Base-by-base conservation (phyloP, 2,113 vertebrate species). In the Gadus macrocephalus region DNA sequence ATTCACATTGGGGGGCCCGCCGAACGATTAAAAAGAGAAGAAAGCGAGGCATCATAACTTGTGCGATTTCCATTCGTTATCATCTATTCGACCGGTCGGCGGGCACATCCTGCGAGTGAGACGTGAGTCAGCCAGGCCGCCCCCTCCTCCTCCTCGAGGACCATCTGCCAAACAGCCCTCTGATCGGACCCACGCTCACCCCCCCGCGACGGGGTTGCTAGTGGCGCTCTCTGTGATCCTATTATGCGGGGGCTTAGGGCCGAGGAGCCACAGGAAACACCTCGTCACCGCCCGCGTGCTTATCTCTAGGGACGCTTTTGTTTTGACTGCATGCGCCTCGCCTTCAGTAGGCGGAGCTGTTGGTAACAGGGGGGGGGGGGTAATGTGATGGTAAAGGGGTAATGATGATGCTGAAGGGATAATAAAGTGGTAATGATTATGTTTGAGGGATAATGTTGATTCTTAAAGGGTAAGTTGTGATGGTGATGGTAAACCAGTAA, bases 211-310 rank as follows among this genome's bases (percentile, higher is more conserved):
- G 69, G 35, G 66, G 59, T 49, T 49, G 42, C 1, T 14, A 49
- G 31, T 31, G 28, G 59, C 17, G 59, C 53, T 68, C 7, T 27
- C 42, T 55, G 56, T 87, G 76, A 89, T 87, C 77, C 69, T 79
- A 80, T 85, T 83, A 87, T 27, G 66, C 2, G 22, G 61, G 64
- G 66, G 70, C 16, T 88, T 86, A 87, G 25, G 6, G 49, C 74
- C 27, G 25, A 77, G n/a, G 22, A 73, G 62, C 58, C 20, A 58
- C 25, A 5, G 62, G 67, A 65, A 87, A 75, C 56, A 60, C 75
- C 58, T 74, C 14, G 67, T 79, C 72, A 76, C 69, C 78, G 58
- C 15, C 15, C 55, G n/a, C 55, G n/a, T 28, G 42, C 42, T 49
- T 49, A 49, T 49, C 42, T 49, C 42, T 49, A 9, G 42, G 11